Evolutionary conservation across 1,140 invertebrate species (phyloP), one percentile per base, ranked within the genome.

Genomic region (Oreohelix idahoensis): DNA sequence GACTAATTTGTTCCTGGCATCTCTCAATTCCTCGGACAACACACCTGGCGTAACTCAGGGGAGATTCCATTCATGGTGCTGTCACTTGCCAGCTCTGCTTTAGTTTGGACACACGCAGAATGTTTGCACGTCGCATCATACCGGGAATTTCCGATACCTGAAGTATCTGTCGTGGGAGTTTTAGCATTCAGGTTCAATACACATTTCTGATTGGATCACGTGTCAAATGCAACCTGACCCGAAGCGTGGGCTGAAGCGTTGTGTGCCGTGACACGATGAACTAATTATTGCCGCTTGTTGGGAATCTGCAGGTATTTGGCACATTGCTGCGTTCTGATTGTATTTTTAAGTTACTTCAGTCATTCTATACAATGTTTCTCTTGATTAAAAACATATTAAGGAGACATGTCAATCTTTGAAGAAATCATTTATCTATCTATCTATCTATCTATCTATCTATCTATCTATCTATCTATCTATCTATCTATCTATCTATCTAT

Each of bases 401-500:
- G n/a, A n/a, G n/a, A n/a, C n/a, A n/a, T n/a, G n/a, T n/a, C n/a
- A n/a, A 45, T 5, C 42, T 45, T 8, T 45, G 5, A 45, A 15
- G 15, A 45, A 45, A 8, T 15, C 15, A 45, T n/a, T 23, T 58
- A 58, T n/a, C 53, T 23, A 58, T n/a, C 53, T 58, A 58, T n/a
- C 53, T 58, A n/a, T n/a, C 53, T 58, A n/a, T n/a, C 53, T 58
- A 58, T n/a, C 53, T 58, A 58, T n/a, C 53, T 58, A 58, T n/a
- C 53, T 58, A 58, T 58, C 15, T 58, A n/a, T 58, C 53, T 58
- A n/a, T 58, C 53, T 58, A n/a, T 58, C 53, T 58, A n/a, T 58
- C 53, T 58, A n/a, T 58, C 53, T 58, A n/a, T 58, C 53, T 58
- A n/a, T 58, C 53, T 58, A n/a, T 58, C 53, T 58, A n/a, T 58